Conservation (phyloP, 1,140 invertebrate genomes). For the Zaprionus capensis region DNA sequence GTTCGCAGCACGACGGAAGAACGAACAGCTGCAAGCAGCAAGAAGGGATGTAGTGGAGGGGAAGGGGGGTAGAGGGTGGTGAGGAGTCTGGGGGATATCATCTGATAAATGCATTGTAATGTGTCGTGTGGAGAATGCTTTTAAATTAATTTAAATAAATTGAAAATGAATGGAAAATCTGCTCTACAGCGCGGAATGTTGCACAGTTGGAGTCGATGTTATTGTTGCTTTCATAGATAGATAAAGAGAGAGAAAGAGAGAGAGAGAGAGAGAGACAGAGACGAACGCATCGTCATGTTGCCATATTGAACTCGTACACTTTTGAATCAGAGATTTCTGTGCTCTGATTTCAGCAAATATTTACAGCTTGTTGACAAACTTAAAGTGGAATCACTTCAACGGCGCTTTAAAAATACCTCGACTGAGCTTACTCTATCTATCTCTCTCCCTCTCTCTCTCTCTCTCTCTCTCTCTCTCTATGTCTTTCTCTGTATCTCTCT, state of each 20-base stretch:
- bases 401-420: conserved; percentile 13
- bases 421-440: not conserved
- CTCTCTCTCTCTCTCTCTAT: not conserved
- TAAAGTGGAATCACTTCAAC: not conserved
- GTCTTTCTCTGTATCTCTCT: not conserved
- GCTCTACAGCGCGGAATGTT: conserved; percentile 11
- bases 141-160: conserved; percentile 72
- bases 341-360: conserved; percentile 1
- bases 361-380: not conserved
- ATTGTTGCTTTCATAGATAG: conserved; percentile 11
- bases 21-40: not conserved
- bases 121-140: conserved; percentile 44
- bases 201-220: conserved; percentile 21
- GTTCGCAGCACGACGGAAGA: conserved; percentile 47
- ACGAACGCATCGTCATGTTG: not conserved
- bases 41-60: not conserved
- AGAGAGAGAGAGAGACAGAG: not conserved
- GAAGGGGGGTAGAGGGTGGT: not conserved
- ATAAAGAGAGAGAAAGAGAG: not conserved
- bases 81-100: not conserved
- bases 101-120: conserved; percentile 55
- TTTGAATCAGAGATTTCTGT: not conserved
- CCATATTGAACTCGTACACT: not conserved
- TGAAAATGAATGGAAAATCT: conserved; percentile 55
- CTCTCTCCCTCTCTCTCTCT: not conserved